These are phyloP conservation scores for Paramisgurnus dabryanus DNA, from an alignment of 2,113 vertebrate genomes.

Conservation along the genomic window DNA sequence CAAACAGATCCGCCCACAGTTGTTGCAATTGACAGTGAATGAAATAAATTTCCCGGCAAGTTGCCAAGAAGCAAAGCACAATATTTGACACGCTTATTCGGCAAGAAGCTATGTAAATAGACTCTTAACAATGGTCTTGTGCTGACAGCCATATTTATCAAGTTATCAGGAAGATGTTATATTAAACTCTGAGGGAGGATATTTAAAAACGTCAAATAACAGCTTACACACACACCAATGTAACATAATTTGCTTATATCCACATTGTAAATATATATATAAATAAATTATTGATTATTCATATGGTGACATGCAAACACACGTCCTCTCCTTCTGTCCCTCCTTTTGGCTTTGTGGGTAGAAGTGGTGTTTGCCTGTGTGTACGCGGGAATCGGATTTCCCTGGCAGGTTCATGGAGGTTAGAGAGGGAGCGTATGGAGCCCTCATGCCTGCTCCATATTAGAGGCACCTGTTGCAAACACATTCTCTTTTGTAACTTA, in stretches of 20 bases:
- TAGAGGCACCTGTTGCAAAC: slow-evolving; percentile 76
- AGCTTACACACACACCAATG: background rate
- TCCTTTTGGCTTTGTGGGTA: slow-evolving; percentile 36
- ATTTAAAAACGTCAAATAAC: background rate
- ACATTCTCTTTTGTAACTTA: slow-evolving; percentile 74
- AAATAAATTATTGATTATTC: too few species aligned
- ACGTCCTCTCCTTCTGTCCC: background rate
- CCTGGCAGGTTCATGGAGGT: slow-evolving; percentile 72
- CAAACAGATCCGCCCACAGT: slow-evolving; percentile 60
- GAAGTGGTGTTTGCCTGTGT: slow-evolving; percentile 63
- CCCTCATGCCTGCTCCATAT: slow-evolving; percentile 68
- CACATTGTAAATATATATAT: background rate
- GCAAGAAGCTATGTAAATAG: slow-evolving; percentile 54
- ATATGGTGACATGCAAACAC: background rate
- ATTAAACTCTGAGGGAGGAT: slow-evolving; percentile 8
- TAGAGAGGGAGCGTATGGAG: slow-evolving; percentile 63
- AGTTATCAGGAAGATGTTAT: slow-evolving; percentile 36
- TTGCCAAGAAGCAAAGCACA: slow-evolving; percentile 51
- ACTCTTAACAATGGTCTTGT: slow-evolving; percentile 36
- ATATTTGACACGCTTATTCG: slow-evolving; percentile 53
- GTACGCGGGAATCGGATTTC: slow-evolving; percentile 72
- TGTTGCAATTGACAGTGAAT: slow-evolving; percentile 72
- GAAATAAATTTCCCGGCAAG: slow-evolving; percentile 62
- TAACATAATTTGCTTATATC: background rate
- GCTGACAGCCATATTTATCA: slow-evolving; percentile 53